These are phyloP conservation scores for Sceliomorpha sp. DNA, from an alignment of 2,888 invertebrate species.

Conservation along the genomic window DNA sequence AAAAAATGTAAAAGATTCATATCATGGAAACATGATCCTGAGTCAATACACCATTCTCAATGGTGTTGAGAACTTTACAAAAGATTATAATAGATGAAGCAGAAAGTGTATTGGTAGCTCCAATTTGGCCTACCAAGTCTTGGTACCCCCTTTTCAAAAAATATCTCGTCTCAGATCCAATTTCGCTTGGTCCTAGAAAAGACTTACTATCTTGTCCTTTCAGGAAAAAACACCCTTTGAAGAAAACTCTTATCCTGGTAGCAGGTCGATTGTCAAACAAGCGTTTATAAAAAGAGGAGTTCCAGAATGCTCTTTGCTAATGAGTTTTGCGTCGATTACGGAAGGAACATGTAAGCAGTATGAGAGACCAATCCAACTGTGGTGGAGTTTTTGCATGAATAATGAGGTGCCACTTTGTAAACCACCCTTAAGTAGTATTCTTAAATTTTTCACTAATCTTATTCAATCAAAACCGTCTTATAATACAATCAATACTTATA, in stretches of 20 bases:
- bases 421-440: slow-evolving; percentile 1
- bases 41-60: slow-evolving; percentile 56
- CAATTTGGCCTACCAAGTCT: slow-evolving; percentile 61
- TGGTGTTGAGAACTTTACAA: slow-evolving; percentile 59
- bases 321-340: slow-evolving; percentile 5
- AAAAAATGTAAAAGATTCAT: slow-evolving; percentile 14
- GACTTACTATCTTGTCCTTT: slow-evolving; percentile 59
- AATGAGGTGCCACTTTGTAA: slow-evolving; percentile 8
- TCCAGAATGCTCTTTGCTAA: slow-evolving; percentile 3
- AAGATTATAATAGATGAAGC: slow-evolving; percentile 64
- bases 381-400: slow-evolving; percentile 22
- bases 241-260: slow-evolving; percentile 18
- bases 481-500: slow-evolving; percentile 4
- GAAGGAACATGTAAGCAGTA: slow-evolving; percentile 20
- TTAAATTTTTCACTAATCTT: slow-evolving; percentile 8
- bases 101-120: slow-evolving; percentile 63
- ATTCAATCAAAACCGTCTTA: neutral
- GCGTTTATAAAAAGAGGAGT: slow-evolving; percentile 14
- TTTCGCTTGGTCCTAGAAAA: slow-evolving; percentile 53
- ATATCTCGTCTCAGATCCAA: slow-evolving; percentile 16
- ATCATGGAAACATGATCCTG: slow-evolving; percentile 23
- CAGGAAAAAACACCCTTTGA: too few relatives aligned
- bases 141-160: slow-evolving; percentile 64
- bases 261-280: slow-evolving; percentile 22
- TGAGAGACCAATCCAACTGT: slow-evolving; percentile 11